phyloP scores from a whole-genome alignment of 1,140 invertebrate species.

The Daktulosphaira vitifoliae region DNA sequence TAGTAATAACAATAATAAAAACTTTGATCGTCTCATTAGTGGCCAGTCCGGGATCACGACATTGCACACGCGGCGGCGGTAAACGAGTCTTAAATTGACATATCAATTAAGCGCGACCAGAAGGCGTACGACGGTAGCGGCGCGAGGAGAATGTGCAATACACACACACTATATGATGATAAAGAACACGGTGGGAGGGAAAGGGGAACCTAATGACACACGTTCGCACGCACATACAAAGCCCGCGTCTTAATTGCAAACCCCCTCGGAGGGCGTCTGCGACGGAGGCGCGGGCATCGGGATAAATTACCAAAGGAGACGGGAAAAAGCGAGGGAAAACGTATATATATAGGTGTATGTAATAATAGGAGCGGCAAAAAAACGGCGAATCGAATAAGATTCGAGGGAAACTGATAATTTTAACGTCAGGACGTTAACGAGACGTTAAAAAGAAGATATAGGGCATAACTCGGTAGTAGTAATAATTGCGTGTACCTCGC shows the following conservation, averaged over 20 bases:
- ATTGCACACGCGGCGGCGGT: not conserved
- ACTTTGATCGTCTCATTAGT: conserved; percentile 13
- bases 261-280: too few relatives aligned
- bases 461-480: conserved; percentile 25
- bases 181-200: not conserved
- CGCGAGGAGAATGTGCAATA: too few relatives aligned
- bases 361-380: not conserved
- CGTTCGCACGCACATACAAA: not conserved
- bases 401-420: conserved; percentile 32
- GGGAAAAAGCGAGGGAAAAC: not conserved
- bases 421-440: conserved; percentile 30
- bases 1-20: too few relatives aligned
- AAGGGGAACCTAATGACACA: conserved; percentile 13
- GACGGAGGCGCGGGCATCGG: not conserved
- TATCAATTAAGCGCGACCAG: conserved; percentile 18
- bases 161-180: too few relatives aligned
- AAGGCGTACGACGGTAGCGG: too few relatives aligned
- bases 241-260: too few relatives aligned
- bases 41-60: conserved; percentile 13
- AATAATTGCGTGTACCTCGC: conserved; percentile 18
- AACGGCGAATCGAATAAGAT: not conserved
- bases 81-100: conserved; percentile 32
- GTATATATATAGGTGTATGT: not conserved
- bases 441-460: conserved; percentile 30
- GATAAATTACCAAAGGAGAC: conserved; percentile 2